Conservation (phyloP, 2,888 invertebrate species). For the Melipona bicolor region DNA sequence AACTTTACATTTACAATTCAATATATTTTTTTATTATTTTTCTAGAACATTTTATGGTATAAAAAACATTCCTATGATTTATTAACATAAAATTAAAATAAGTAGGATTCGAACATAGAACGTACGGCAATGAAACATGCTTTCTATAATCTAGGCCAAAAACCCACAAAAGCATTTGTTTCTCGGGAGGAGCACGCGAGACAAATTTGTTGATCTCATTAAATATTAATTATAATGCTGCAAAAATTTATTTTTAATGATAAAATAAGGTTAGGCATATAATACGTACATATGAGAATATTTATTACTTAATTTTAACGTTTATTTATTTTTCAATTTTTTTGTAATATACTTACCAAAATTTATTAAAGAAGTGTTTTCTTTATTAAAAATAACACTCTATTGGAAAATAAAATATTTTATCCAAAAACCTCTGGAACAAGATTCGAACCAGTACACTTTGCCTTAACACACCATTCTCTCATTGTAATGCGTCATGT, state of each 20-base stretch:
- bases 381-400: slow-evolving; percentile 30
- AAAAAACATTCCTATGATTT: slow-evolving; percentile 14
- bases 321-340: slow-evolving; percentile 5
- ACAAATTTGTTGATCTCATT: not conserved
- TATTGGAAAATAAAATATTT: slow-evolving; percentile 38
- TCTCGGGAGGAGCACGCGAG: not conserved
- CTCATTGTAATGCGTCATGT: not conserved
- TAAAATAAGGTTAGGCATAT: slow-evolving; percentile 44
- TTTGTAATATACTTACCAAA: slow-evolving; percentile 13
- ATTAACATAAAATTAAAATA: slow-evolving; percentile 25
- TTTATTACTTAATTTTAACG: not conserved
- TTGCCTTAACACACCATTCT: slow-evolving; percentile 34
- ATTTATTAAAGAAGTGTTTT: slow-evolving; percentile 10
- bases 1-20: slow-evolving; percentile 16
- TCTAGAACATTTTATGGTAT: not conserved
- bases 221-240: not conserved
- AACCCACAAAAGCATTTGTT: not conserved
- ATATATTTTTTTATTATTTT: not conserved
- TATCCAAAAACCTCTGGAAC: slow-evolving; percentile 10
- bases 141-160: slow-evolving; percentile 17
- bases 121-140: not conserved
- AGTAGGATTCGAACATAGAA: slow-evolving; percentile 58
- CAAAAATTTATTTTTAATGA: not conserved
- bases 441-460: slow-evolving; percentile 51
- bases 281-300: slow-evolving; percentile 3